phyloP scores from a whole-genome alignment of 2,113 vertebrate species.

The Brevimyrus niger region DNA sequence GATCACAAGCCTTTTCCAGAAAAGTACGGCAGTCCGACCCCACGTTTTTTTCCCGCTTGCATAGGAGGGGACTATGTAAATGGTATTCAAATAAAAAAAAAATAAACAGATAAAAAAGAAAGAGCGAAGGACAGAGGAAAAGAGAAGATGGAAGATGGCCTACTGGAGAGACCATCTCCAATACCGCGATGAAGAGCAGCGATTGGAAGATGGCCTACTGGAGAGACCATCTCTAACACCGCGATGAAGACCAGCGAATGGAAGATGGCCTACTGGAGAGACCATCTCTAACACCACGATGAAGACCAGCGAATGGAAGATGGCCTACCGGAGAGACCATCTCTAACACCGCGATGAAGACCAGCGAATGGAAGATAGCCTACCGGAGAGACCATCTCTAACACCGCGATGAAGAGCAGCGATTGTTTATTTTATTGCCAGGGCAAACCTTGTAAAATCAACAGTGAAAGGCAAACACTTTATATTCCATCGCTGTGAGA shows the following conservation, averaged over 20 bases:
- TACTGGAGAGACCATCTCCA: no score
- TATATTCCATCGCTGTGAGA: background rate
- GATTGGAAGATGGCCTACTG: no score
- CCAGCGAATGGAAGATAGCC: slow-evolving; percentile 36
- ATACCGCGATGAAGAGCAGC: no score
- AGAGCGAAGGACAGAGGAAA: slow-evolving; percentile 5
- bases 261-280: no score
- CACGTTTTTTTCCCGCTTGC: slow-evolving; percentile 18
- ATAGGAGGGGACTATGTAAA: slow-evolving; percentile 37
- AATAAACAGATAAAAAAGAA: background rate
- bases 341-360: no score
- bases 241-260: no score
- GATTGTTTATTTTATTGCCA: background rate
- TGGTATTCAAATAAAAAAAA: slow-evolving; percentile 29
- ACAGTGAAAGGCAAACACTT: background rate
- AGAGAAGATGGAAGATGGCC: background rate
- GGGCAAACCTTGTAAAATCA: slow-evolving; percentile 29
- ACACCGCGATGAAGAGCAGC: slow-evolving; percentile 18
- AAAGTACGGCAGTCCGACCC: slow-evolving; percentile 30
- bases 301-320: no score
- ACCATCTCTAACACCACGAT: no score
- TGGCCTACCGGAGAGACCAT: no score
- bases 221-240: no score
- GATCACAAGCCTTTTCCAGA: slow-evolving; percentile 28
- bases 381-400: slow-evolving; percentile 34